phyloP scores from a whole-genome alignment of 2,797 vertebrate genomes.

The Parotocinclus haroldoi region DNA sequence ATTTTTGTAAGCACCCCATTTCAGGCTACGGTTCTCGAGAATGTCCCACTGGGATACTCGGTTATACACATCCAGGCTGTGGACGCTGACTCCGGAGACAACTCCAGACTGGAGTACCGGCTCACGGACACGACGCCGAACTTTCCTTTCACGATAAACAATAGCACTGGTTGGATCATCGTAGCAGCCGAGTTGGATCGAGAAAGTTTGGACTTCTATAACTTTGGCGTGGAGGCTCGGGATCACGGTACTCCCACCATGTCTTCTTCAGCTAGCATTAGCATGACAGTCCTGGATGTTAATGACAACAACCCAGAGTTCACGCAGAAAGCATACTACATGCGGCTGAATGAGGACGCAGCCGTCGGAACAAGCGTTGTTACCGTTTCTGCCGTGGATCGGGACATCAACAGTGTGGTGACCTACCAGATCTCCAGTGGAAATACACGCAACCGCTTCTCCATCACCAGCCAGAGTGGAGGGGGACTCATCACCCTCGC shows the following conservation, averaged over 20 bases:
- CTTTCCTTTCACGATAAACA: constrained; percentile 90
- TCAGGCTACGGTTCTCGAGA: constrained; percentile 92
- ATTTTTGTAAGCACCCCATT: constrained; percentile 96
- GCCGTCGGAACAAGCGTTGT: constrained; percentile 89
- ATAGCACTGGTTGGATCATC: constrained; percentile 90
- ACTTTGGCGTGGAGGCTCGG: constrained; percentile 85
- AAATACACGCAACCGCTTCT: constrained; percentile 94
- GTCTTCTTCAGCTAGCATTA: constrained; percentile 87
- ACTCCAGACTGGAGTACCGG: constrained; percentile 82
- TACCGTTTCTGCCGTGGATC: constrained; percentile 88
- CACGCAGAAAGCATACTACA: constrained; percentile 80
- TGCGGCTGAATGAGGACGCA: constrained; percentile 91
- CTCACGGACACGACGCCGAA: constrained; percentile 74
- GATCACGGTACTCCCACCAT: constrained; percentile 84
- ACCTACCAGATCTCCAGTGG: constrained; percentile 95
- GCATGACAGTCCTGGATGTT: constrained; percentile 88
- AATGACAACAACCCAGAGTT: constrained; percentile 97
- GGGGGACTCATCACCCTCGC: constrained; percentile 89
- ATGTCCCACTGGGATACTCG: constrained; percentile 87
- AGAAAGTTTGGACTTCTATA: constrained; percentile 88
- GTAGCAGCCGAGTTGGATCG: constrained; percentile 88
- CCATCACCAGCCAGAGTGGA: constrained; percentile 93
- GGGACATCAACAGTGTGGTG: constrained; percentile 89
- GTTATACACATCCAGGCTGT: constrained; percentile 92
- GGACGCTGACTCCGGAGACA: constrained; percentile 88